Percentiles rank a stretch among this genome's conserved stretches.
Evolutionary conservation across 1,140 invertebrate genomes (phyloP).

Genomic region (Cotesia glomerata): DNA sequence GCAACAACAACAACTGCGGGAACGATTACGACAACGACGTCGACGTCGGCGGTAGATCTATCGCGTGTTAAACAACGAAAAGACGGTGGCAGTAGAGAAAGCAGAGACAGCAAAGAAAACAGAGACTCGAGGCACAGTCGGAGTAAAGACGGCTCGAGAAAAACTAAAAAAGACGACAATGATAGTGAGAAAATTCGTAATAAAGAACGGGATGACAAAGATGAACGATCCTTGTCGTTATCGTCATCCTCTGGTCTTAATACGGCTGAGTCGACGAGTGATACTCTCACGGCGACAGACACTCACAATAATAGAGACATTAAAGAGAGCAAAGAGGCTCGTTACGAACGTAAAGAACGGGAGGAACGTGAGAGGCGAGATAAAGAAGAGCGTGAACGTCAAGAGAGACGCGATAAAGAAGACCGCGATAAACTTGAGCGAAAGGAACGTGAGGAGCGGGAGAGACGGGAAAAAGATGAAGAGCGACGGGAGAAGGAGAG

Average conservation of each 20-base stretch:
- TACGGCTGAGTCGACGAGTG: slow-evolving; percentile 15
- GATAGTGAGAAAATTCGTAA: slow-evolving; percentile 40
- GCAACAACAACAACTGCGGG: background rate
- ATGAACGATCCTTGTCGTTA: slow-evolving; percentile 32
- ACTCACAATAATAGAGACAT: slow-evolving; percentile 35
- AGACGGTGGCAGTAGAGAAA: slow-evolving; percentile 42
- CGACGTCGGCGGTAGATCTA: slow-evolving; percentile 21
- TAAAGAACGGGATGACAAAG: slow-evolving; percentile 53
- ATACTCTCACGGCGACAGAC: slow-evolving; percentile 23
- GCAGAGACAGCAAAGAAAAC: slow-evolving; percentile 42
- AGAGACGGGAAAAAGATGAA: slow-evolving; percentile 60
- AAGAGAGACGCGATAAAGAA: slow-evolving; percentile 49
- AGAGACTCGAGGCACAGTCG: slow-evolving; percentile 51
- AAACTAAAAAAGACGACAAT: slow-evolving; percentile 48
- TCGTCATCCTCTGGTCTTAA: background rate
- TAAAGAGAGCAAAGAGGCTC: slow-evolving; percentile 44
- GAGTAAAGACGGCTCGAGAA: slow-evolving; percentile 47
- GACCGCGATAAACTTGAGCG: slow-evolving; percentile 50
- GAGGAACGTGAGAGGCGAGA: slow-evolving; percentile 53
- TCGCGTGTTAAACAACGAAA: slow-evolving; percentile 29
- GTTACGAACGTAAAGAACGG: slow-evolving; percentile 53
- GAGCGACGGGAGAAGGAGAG: slow-evolving; percentile 58
- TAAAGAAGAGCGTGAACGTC: slow-evolving; percentile 46
- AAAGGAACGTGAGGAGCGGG: slow-evolving; percentile 56
- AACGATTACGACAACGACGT: slow-evolving; percentile 16